Evolutionary conservation across 1,140 invertebrate genomes (phyloP).

Genomic region (Pteromalus puparum): DNA sequence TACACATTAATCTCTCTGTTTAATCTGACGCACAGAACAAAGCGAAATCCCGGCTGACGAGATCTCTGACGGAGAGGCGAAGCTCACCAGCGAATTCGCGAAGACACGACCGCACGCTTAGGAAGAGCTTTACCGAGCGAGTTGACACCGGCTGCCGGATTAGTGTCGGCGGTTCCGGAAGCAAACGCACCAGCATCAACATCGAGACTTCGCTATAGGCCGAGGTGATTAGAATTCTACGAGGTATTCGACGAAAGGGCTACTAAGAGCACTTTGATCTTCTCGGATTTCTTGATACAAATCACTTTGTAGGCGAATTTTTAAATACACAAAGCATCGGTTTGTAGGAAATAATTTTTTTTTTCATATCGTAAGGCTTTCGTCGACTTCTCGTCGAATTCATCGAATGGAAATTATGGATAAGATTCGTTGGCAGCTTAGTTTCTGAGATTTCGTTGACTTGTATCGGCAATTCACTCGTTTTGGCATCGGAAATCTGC

Average conservation of each 20-base stretch:
- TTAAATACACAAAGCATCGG: too few species aligned
- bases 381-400: neutral
- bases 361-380: neutral
- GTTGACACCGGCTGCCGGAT: conserved; percentile 55
- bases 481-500: conserved; percentile 33
- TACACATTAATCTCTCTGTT: neutral
- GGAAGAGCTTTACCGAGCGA: conserved; percentile 64
- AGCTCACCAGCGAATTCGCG: conserved; percentile 52
- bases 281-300: too few species aligned
- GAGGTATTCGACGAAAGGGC: too few species aligned
- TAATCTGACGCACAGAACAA: conserved; percentile 4
- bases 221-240: neutral
- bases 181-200: conserved; percentile 66
- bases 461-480: neutral
- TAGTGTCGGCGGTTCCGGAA: conserved; percentile 27
- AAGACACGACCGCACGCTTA: conserved; percentile 55
- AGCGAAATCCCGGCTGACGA: conserved; percentile 55
- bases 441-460: conserved; percentile 7
- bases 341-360: neutral
- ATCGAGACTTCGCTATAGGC: conserved; percentile 71
- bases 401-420: neutral
- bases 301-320: neutral
- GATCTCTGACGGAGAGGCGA: conserved; percentile 67
- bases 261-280: neutral
- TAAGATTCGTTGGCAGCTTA: conserved; percentile 25